Conservation (phyloP, 2,888 invertebrate species). For the Trachelus iudaicus region DNA sequence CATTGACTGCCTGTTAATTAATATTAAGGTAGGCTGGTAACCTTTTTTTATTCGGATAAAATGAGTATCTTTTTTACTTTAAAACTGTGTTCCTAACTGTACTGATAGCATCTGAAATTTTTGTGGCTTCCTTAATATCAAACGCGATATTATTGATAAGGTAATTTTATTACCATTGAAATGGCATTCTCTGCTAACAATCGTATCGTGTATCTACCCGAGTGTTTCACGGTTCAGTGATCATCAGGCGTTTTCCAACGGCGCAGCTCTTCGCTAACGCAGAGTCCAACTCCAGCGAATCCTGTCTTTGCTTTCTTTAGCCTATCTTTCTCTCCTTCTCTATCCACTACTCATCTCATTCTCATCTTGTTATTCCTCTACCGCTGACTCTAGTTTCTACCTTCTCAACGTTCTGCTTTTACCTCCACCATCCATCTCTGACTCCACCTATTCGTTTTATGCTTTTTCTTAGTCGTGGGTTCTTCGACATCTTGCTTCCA, state of each 20-base stretch:
- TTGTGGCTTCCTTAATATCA: background rate
- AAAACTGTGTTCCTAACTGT: background rate
- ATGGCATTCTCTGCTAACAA: constrained; percentile 39
- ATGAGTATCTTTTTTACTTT: background rate
- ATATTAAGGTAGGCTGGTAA: background rate
- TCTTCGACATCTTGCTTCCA: background rate
- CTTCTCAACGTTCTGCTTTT: background rate
- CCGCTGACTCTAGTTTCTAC: background rate
- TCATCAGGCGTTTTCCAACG: constrained; percentile 27
- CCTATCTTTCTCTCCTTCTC: background rate
- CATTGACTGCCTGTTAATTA: background rate
- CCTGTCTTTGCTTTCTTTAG: background rate
- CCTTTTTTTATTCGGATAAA: background rate
- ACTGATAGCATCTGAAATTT: background rate
- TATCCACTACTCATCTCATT: background rate
- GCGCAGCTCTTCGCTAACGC: background rate
- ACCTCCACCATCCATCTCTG: background rate
- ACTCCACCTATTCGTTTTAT: background rate
- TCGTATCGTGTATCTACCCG: constrained; percentile 32
- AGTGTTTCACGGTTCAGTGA: constrained; percentile 48
- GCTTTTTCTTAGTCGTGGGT: background rate
- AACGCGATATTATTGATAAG: background rate
- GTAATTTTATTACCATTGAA: constrained; percentile 1
- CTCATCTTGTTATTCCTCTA: background rate
- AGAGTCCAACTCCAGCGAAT: background rate